Evolutionary conservation across 2,888 invertebrate genomes (phyloP).

Genomic region (Cryptops parisi): DNA sequence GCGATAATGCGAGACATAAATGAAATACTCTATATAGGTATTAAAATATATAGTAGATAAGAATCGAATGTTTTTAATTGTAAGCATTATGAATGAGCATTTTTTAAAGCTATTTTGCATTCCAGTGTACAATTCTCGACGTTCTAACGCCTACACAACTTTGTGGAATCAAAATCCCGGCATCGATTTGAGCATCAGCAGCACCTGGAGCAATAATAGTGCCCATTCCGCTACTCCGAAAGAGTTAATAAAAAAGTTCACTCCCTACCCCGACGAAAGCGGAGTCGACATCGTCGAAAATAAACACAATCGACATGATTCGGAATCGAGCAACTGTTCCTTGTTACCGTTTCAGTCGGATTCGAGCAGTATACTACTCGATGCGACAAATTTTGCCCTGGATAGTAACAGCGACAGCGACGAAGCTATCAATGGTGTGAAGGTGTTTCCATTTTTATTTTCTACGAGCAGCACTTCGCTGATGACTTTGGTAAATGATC

Average conservation of each 20-base stretch:
- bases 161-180: slow-evolving; percentile 24
- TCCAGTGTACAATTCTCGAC: slow-evolving; percentile 45
- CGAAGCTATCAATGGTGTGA: background rate
- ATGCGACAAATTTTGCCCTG: background rate
- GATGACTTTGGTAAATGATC: slow-evolving; percentile 5
- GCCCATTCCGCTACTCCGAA: background rate
- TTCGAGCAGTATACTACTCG: background rate
- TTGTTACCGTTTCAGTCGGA: background rate
- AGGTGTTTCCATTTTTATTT: background rate
- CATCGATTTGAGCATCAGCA: background rate
- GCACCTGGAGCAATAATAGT: background rate
- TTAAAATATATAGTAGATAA: background rate
- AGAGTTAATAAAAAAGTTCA: background rate
- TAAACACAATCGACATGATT: too few relatives aligned
- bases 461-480: slow-evolving; percentile 6
- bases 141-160: slow-evolving; percentile 44
- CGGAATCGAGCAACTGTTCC: background rate
- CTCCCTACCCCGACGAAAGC: too few relatives aligned
- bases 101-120: too few relatives aligned
- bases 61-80: background rate
- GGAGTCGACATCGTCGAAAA: too few relatives aligned
- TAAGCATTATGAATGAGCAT: too few relatives aligned
- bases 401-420: background rate
- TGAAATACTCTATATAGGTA: slow-evolving; percentile 58
- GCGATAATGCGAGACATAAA: slow-evolving; percentile 71